A percentile compares a stretch with the other conserved stretches of the same genome.
These are phyloP conservation scores for Phalera bucephala DNA, from an alignment of 2,888 invertebrate genomes.

Conservation along the genomic window DNA sequence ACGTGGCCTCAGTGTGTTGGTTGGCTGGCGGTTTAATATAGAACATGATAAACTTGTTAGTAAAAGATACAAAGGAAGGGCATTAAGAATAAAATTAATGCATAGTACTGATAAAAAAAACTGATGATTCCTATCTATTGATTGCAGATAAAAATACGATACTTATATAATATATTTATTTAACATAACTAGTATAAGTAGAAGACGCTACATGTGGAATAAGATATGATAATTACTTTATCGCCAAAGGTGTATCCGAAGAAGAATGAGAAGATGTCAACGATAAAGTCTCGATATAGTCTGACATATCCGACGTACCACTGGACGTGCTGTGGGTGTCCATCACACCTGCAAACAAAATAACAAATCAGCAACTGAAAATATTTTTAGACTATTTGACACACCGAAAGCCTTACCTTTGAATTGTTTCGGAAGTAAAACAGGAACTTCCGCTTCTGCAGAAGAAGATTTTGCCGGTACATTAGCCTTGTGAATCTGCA, in stretches of 20 bases:
- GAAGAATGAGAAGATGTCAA: conserved; percentile 92
- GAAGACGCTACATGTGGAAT: too few species aligned
- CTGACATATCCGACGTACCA: conserved; percentile 94
- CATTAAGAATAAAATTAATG: too few species aligned
- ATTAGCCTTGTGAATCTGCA: conserved; percentile 86
- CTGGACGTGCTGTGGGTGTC: conserved; percentile 91
- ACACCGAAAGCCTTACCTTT: too few species aligned
- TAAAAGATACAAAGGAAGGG: too few species aligned
- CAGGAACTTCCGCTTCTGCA: conserved; percentile 89
- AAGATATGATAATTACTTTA: too few species aligned
- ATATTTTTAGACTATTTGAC: neutral
- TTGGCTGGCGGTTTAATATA: conserved; percentile 72
- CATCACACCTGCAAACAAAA: conserved; percentile 63
- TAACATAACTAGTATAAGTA: too few species aligned
- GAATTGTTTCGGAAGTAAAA: conserved; percentile 84
- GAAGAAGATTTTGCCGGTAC: conserved; percentile 87
- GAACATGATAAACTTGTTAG: conserved; percentile 6
- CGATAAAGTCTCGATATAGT: conserved; percentile 92
- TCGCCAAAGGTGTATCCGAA: conserved; percentile 85
- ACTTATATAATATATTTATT: too few species aligned
- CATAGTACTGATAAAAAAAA: too few species aligned
- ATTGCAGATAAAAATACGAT: too few species aligned
- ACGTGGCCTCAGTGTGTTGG: conserved; percentile 90
- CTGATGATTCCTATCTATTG: too few species aligned
- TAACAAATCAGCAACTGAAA: conserved; percentile 1